These are phyloP conservation scores for Phrynosoma blainvillii DNA, from an alignment of 2,113 vertebrate genomes.

Conservation along the genomic window DNA sequence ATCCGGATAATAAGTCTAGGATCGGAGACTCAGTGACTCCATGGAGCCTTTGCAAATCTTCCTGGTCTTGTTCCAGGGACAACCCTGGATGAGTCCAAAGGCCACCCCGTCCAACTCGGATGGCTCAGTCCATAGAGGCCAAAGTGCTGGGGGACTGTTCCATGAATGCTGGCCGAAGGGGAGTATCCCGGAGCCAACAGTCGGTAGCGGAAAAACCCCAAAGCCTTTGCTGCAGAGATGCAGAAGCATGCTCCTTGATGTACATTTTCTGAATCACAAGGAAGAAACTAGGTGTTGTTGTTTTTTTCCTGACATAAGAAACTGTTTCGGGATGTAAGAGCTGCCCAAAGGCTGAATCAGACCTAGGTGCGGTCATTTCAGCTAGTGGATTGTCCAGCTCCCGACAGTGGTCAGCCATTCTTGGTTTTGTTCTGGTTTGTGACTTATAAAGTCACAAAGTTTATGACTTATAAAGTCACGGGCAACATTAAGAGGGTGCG, in stretches of 20 bases:
- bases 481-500: no score
- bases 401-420: no score
- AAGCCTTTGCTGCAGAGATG: neutral
- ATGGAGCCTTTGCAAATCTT: neutral
- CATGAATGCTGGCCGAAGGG: neutral
- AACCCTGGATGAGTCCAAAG: neutral
- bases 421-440: no score
- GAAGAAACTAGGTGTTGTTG: neutral
- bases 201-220: neutral
- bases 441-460: no score
- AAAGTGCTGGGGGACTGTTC: neutral
- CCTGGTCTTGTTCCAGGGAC: no score
- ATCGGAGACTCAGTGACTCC: no score
- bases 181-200: neutral
- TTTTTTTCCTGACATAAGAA: neutral
- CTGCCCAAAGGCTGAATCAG: neutral
- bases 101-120: neutral
- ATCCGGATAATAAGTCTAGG: no score
- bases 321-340: neutral
- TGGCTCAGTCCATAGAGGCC: neutral
- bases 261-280: neutral
- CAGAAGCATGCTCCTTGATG: neutral
- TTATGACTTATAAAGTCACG: no score
- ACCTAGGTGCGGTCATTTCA: neutral
- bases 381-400: neutral